Percentiles rank a stretch among this genome's conserved stretches.
These are phyloP conservation scores for Mycogona germanica DNA, from an alignment of 2,888 invertebrate genomes.

Conservation along the genomic window DNA sequence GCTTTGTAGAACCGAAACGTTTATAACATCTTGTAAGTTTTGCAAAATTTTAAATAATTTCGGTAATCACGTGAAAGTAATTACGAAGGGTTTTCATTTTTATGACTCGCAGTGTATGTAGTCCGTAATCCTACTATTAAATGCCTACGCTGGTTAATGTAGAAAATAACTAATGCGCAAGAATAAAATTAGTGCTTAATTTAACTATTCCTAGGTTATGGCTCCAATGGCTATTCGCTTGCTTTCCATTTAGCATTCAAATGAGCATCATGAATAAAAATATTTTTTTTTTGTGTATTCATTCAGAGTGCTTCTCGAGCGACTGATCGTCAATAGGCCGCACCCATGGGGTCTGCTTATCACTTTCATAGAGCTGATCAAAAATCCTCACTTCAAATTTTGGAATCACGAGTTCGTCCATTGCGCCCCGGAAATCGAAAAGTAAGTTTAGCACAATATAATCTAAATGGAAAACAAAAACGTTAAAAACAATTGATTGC, in stretches of 20 bases:
- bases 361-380: constrained; percentile 97
- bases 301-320: constrained; percentile 74
- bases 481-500: background rate
- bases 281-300: constrained; percentile 22
- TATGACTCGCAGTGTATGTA: no score
- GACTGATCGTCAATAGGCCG: constrained; percentile 94
- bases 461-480: background rate
- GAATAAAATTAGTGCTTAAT: no score
- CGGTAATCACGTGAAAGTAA: constrained; percentile 3
- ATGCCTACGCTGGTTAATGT: no score
- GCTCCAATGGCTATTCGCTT: no score
- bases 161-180: no score
- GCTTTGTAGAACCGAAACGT: no score
- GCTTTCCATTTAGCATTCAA: constrained; percentile 18
- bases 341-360: constrained; percentile 99
- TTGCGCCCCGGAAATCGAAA: constrained; percentile 98
- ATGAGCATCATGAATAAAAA: constrained; percentile 15
- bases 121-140: background rate
- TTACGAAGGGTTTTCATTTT: background rate
- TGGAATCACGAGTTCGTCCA: constrained; percentile 99
- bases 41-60: no score
- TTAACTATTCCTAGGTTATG: no score
- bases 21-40: no score
- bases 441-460: constrained; percentile 60
- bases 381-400: constrained; percentile 96